Base-by-base conservation (phyloP, 1,140 invertebrate genomes). In the Ganaspis sp. region DNA sequence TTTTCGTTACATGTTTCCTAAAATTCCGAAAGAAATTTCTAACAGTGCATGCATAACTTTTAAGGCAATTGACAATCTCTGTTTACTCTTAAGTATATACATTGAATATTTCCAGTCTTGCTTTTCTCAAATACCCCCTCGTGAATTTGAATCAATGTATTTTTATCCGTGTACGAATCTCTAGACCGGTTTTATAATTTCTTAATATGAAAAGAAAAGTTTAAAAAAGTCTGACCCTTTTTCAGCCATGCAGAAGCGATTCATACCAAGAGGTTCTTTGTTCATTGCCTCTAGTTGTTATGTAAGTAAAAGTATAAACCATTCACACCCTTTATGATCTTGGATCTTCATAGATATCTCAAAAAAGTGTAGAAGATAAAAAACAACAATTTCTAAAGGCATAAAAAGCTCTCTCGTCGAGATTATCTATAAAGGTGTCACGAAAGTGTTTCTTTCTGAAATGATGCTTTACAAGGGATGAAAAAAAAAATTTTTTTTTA, bases 341-440 rank as follows among this genome's bases (percentile, higher is more conserved):
- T 9, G 53, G n/a, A 1, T 54, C 53, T 54, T 53, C 21, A 19
- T 23, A 23, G 9, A 11, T 54, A 23, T 26, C 11, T 23, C 21
- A 5, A 64, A 64, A n/a, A 64, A 64, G 54, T 64, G 23, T 64
- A 9, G 1, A 64, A 64, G 54, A 64, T 64, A 64, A 64, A 58
- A 64, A 64, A 26, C 9, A 64, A 64, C 54, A 26, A 19, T 64
- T 64, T 64, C 54, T 64, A 64, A 64, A 26, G 54, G 54, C 21
- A 64, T 64, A 64, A 64, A 29, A 26, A 64, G 54, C 54, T 64
- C 23, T 29, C 54, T 64, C 9, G 23, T 64, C 23, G 11, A 23
- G 54, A 26, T 64, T 64, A 64, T 64, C 54, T 64, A 11, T 15
- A 26, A 26, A 26, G 9, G 21, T 64, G 54, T 64, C 21, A 64